Base-by-base conservation (phyloP, 2,113 vertebrate genomes). In the Gulo gulo region DNA sequence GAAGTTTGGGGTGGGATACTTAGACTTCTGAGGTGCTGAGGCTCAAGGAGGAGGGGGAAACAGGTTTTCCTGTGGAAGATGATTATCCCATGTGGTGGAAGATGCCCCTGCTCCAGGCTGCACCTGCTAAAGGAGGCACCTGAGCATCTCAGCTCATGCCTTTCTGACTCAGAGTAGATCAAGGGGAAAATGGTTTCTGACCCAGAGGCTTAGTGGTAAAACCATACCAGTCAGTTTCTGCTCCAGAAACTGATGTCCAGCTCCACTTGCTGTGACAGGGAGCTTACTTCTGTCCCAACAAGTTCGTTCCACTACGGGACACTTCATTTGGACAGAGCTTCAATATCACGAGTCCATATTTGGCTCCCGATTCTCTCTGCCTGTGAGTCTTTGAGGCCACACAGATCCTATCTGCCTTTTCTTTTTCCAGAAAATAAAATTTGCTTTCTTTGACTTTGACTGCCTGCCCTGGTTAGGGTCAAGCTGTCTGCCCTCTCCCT, bases 391-490 rank as follows among this genome's bases (percentile, higher is more conserved):
- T 94, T 65, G 24, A 94, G 50, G 23, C 23, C 31, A 89, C 29
- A 57, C 50, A 47, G 24, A 78, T 91, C 73, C 36, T 31, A 11
- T 65, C 65, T 94, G 52, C 36, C 23, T 91, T 94, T 91, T 74
- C 26, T 92, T 45, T 47, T 93, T 96, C 34, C 83, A 95, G 67
- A 97, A 97, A 91, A 61, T 78, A 90, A 85, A 78, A 47, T 36
- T n/a, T 42, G 85, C 52, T 67, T 74, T 55, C n/a, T 91, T 23
- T 13, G 45, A 59, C 39, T 52, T 71, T 82, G 34, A 21, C 88
- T 45, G 9, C 26, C 26, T 1, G 7, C 57, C 82, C 92, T 31
- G 2, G 71, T 21, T 2, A 3, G 14, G 84, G 47, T 23, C 84
- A 36, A 18, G 50, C 55, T 97, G 34, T 34, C 52, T 15, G 23